Evolutionary conservation across 2,888 invertebrate species (phyloP).

Genomic region (Lasioglossum marginatum): DNA sequence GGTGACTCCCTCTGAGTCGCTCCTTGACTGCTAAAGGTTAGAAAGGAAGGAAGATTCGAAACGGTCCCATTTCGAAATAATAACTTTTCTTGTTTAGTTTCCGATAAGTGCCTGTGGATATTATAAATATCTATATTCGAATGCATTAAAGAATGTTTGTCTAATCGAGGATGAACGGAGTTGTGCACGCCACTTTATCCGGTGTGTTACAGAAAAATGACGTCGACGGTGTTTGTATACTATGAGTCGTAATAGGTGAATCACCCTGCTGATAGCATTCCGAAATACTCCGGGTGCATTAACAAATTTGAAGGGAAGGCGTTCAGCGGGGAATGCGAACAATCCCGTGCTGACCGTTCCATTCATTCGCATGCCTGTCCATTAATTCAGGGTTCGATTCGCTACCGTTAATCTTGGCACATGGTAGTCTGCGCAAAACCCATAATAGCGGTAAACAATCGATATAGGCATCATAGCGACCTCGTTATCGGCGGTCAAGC

Average conservation of each 20-base stretch:
- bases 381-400: constrained; percentile 25
- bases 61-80: too few relatives aligned
- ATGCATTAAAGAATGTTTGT: neutral
- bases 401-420: constrained; percentile 61
- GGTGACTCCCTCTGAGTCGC: too few relatives aligned
- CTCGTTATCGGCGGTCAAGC: constrained; percentile 66
- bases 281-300: neutral
- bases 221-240: neutral
- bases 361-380: neutral
- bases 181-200: neutral
- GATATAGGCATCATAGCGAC: constrained; percentile 65
- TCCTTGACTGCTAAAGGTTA: too few relatives aligned
- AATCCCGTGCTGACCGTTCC: neutral
- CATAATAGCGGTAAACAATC: constrained; percentile 67
- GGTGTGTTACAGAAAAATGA: neutral
- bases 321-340: neutral
- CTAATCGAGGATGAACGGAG: too few relatives aligned
- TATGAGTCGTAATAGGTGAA: neutral
- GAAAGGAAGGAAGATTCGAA: too few relatives aligned
- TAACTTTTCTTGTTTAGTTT: too few relatives aligned
- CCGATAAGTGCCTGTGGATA: too few relatives aligned
- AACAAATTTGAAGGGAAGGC: constrained; percentile 4
- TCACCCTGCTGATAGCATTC: neutral
- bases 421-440: constrained; percentile 47
- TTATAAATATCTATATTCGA: too few relatives aligned